Evolutionary conservation across 2,797 vertebrate species (phyloP).

Genomic region (Sorex maritimensis): DNA sequence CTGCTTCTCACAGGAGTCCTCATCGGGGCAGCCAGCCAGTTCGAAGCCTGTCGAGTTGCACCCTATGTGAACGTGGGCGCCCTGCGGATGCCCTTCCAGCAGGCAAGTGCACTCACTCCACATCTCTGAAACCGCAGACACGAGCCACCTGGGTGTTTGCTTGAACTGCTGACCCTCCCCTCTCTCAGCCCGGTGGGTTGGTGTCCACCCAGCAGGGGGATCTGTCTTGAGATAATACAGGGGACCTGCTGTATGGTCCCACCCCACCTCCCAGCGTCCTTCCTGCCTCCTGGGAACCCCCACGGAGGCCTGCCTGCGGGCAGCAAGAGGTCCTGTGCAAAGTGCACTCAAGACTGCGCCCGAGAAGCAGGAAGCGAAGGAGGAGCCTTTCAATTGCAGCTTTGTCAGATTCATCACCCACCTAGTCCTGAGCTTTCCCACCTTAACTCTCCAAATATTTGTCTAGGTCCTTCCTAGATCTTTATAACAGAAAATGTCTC

Average conservation of each 20-base stretch:
- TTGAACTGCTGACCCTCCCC: conserved; percentile 48
- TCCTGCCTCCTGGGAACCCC: conserved; percentile 60
- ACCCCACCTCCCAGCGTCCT: background rate
- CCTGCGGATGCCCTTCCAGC: conserved; percentile 99
- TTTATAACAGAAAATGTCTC: conserved; percentile 68
- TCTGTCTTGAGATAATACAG: conserved; percentile 70
- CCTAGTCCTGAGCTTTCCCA: conserved; percentile 66
- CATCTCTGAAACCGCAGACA: conserved; percentile 54
- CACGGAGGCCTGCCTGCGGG: conserved; percentile 34
- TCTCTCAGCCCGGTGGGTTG: conserved; percentile 1
- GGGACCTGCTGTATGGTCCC: conserved; percentile 47
- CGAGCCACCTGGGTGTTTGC: background rate
- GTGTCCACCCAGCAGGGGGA: conserved; percentile 16
- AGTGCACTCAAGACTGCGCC: conserved; percentile 71
- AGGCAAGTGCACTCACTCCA: conserved; percentile 93
- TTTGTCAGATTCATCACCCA: conserved; percentile 77
- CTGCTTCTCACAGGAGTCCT: conserved; percentile 94
- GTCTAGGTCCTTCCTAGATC: conserved; percentile 66
- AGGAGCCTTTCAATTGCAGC: conserved; percentile 78
- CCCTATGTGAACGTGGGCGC: conserved; percentile 99
- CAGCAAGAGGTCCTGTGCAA: conserved; percentile 74
- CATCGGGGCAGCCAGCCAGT: conserved; percentile 98
- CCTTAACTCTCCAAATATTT: conserved; percentile 66
- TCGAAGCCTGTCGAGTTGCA: conserved; percentile 98
- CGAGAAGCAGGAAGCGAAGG: conserved; percentile 48